Conservation (phyloP, 2,888 invertebrate species). For the Oligia fasciuncula region DNA sequence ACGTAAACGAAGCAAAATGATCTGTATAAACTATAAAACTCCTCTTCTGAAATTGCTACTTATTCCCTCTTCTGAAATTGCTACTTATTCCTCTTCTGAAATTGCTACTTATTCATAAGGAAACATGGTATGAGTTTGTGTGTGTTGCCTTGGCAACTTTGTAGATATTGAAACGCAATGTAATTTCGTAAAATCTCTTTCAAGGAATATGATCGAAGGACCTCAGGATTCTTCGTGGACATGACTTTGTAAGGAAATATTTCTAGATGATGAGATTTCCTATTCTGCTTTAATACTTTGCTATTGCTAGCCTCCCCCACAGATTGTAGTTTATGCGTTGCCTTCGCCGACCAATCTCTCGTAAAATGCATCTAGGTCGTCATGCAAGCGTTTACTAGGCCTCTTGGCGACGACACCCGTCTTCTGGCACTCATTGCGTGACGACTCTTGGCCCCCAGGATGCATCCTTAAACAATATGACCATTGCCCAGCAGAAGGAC, state of each 20-base stretch:
- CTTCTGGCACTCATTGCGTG: background rate
- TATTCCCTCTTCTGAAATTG: background rate
- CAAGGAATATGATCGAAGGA: background rate
- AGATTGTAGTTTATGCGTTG: background rate
- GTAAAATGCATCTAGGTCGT: background rate
- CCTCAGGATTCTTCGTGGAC: too few relatives aligned
- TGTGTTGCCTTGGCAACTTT: background rate
- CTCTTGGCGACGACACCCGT: too few relatives aligned
- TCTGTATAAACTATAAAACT: too few relatives aligned
- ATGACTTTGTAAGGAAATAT: too few relatives aligned
- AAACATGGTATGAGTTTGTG: background rate
- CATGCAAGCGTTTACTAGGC: background rate
- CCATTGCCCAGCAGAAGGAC: background rate
- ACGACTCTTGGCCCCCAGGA: background rate
- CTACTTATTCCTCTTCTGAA: background rate
- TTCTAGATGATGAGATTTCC: background rate
- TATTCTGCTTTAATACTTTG: background rate
- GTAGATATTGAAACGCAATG: background rate
- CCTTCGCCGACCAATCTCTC: background rate
- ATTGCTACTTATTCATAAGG: background rate
- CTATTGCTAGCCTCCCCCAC: background rate
- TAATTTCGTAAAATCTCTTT: background rate
- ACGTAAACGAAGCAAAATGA: background rate
- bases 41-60: background rate
- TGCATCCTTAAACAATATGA: background rate